Evolutionary conservation across 2,797 vertebrate species (phyloP), one percentile per base, ranked within the genome.

Genomic region (Notoglanidium macrostoma): DNA sequence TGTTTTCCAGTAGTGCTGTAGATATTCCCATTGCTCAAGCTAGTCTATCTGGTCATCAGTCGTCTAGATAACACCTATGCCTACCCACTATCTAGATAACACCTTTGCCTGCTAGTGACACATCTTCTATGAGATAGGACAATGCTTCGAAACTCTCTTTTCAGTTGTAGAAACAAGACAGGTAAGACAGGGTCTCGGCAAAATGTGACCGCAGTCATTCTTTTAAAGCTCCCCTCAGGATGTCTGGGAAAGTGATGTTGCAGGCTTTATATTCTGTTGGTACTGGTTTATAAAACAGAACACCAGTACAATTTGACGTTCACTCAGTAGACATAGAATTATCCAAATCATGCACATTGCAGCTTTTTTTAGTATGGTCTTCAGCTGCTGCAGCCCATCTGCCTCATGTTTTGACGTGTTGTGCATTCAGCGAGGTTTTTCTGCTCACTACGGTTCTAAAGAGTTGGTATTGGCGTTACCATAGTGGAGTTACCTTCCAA

Each of bases 11-110:
- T 19, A 44, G 59, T 61, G 54, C 61, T 65, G 49, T n/a, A 68
- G 73, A 23, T 65, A 63, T 46, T 70, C 3, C 19, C 67, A 76
- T 15, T 83, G 67, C 12, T 63, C 29, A 51, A 23, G n/a, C 76
- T 54, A 61, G 12, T 77, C 76, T 51, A 59, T 83, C 49, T 35
- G 0, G 55, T 83, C 55, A 84, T n/a, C 61, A 86, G 40, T 59
- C n/a, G 57, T 89, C 51, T n/a, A 55, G 85, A 89, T 80, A 80
- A 80, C 1, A 17, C 19, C 19, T 40, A 29, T 59, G 9, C 32
- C 10, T 15, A 26, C 57, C 2, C 78, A 15, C 57, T 40, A 40
- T 40, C 77, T 61, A 44, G 57, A 61, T 61, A 40, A 80, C 6
- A 15, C 32, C 35, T 61, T 29, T 57, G 54, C 76, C 76, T 57